These are phyloP conservation scores for Nephrotoma flavescens DNA, from an alignment of 2,888 invertebrate genomes.

Conservation along the genomic window DNA sequence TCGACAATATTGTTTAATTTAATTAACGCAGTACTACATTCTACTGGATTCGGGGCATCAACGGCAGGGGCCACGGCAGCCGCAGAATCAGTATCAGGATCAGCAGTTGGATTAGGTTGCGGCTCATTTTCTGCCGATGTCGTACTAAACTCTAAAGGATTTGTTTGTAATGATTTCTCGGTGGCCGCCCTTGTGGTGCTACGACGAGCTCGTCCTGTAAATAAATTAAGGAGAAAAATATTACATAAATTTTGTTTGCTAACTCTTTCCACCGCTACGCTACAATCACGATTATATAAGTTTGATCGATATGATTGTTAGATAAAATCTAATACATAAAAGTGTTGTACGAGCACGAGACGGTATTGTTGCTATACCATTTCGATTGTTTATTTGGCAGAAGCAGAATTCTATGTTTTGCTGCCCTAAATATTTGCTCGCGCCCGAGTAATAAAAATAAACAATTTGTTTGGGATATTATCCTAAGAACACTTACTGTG, in stretches of 20 bases:
- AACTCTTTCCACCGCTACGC: background rate
- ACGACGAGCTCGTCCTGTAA: background rate
- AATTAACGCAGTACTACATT: background rate
- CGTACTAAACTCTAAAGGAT: background rate
- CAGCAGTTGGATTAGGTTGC: background rate
- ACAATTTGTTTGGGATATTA: too few relatives aligned
- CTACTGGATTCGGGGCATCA: background rate
- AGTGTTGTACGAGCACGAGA: background rate
- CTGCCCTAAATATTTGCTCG: too few relatives aligned
- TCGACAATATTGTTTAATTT: constrained; percentile 7
- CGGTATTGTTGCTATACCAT: background rate
- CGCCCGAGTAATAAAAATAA: too few relatives aligned
- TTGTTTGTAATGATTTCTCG: background rate
- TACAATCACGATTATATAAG: background rate
- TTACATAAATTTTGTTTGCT: too few relatives aligned
- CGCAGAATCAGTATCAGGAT: too few relatives aligned
- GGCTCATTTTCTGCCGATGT: background rate
- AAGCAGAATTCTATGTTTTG: too few relatives aligned
- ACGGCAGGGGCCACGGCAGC: background rate
- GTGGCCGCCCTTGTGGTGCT: constrained; percentile 1
- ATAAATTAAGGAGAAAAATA: background rate
- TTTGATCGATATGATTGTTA: background rate
- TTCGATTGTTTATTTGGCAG: background rate
- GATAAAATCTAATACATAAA: background rate
- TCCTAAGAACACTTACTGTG: too few relatives aligned